These are phyloP conservation scores for Mus minutoides DNA, from an alignment of 2,797 vertebrate genomes.

Conservation along the genomic window DNA sequence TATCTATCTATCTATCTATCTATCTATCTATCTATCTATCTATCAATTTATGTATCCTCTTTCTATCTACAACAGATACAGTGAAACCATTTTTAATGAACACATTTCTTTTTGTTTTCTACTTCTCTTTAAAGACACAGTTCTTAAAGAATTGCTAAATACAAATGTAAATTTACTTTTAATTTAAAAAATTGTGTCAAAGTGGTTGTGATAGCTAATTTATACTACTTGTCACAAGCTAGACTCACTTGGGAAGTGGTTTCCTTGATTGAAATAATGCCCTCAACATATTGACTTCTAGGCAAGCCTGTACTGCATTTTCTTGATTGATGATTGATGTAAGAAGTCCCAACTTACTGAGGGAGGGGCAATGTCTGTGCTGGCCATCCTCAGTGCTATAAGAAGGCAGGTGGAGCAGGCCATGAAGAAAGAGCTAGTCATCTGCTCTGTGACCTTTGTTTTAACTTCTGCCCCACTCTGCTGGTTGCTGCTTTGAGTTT, in stretches of 20 bases:
- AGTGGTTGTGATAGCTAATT: background rate
- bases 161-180: background rate
- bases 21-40: too few species aligned
- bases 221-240: background rate
- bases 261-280: background rate
- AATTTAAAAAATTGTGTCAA: constrained; percentile 4
- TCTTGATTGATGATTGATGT: background rate
- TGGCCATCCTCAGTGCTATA: background rate
- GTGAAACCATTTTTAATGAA: background rate
- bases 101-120: background rate
- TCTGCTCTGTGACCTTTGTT: background rate
- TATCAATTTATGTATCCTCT: background rate
- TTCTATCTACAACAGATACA: background rate
- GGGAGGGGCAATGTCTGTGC: too few species aligned
- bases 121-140: background rate
- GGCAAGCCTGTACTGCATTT: background rate
- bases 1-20: too few species aligned
- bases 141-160: background rate
- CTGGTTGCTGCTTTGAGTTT: background rate
- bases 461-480: background rate
- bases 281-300: background rate
- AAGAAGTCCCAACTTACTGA: background rate
- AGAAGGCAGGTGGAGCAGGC: background rate
- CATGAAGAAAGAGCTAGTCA: background rate
- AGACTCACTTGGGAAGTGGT: background rate